phyloP scores from a whole-genome alignment of 2,888 invertebrate species.

The Microctonus brassicae region DNA sequence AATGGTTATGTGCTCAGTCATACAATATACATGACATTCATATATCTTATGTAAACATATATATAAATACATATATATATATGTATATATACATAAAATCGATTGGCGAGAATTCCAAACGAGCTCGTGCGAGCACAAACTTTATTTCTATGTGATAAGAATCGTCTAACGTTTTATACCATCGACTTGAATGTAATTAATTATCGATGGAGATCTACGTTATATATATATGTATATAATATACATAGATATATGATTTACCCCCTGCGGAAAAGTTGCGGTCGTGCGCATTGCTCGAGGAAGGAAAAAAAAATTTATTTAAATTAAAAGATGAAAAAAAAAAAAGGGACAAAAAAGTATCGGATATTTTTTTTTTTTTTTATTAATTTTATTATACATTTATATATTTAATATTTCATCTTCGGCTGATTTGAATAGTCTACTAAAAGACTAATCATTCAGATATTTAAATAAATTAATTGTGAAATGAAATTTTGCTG shows the following conservation, averaged over 20 bases:
- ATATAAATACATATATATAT: constrained; percentile 1
- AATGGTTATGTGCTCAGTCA: background rate
- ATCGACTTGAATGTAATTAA: constrained; percentile 62
- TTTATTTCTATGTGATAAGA: constrained; percentile 50
- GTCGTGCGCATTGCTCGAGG: constrained; percentile 57
- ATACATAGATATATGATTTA: constrained; percentile 51
- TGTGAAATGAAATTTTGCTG: background rate
- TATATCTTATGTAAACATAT: background rate
- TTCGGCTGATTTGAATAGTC: background rate
- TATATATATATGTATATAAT: background rate
- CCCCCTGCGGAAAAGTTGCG: constrained; percentile 59
- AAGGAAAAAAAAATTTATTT: background rate
- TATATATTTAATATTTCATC: background rate
- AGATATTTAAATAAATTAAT: background rate
- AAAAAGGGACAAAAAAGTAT: constrained; percentile 33
- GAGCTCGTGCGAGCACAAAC: constrained; percentile 14
- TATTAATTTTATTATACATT: background rate
- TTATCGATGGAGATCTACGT: constrained; percentile 55
- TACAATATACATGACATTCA: background rate
- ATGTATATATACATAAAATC: constrained; percentile 10
- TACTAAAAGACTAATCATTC: background rate
- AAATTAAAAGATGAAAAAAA: constrained; percentile 29
- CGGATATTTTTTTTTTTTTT: constrained; percentile 11
- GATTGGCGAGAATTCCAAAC: constrained; percentile 23
- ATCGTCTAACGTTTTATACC: constrained; percentile 56